Evolutionary conservation across 92 coral and sea anemone species (phyloP).

Genomic region (Zoanthus gigantus): DNA sequence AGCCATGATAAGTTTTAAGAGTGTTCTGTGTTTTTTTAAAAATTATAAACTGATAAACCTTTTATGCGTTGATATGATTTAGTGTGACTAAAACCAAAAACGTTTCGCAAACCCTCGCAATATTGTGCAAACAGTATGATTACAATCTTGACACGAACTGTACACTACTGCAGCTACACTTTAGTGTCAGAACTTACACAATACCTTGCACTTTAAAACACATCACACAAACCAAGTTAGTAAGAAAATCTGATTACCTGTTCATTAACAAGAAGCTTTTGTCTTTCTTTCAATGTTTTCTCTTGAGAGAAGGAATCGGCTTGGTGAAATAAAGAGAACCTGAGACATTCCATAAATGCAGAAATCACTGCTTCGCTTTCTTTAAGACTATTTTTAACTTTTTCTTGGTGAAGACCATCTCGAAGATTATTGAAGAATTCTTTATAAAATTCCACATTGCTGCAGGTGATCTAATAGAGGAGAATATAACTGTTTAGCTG

Average conservation of each 20-base stretch:
- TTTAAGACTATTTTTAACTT: conserved; percentile 78
- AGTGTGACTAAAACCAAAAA: too few relatives aligned
- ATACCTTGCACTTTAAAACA: neutral
- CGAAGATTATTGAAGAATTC: conserved; percentile 77
- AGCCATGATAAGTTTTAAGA: too few relatives aligned
- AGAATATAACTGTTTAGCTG: too few relatives aligned
- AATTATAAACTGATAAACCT: too few relatives aligned
- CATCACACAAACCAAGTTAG: neutral
- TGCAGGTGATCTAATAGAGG: conserved; percentile 19
- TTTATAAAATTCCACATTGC: conserved; percentile 67
- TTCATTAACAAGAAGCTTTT: conserved; percentile 69
- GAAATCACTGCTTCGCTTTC: conserved; percentile 84
- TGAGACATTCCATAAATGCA: conserved; percentile 93
- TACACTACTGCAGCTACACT: too few relatives aligned
- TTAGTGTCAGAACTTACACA: too few relatives aligned
- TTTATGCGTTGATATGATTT: too few relatives aligned
- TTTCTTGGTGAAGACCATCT: conserved; percentile 76
- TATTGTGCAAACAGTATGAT: too few relatives aligned
- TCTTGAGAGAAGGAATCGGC: conserved; percentile 13
- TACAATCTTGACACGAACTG: too few relatives aligned
- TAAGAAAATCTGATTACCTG: conserved; percentile 53
- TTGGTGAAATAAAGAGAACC: conserved; percentile 68
- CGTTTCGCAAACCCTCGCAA: too few relatives aligned
- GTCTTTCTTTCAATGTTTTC: conserved; percentile 42
- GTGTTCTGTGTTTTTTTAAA: too few relatives aligned